Percentiles rank a stretch among this genome's conserved stretches.
These are phyloP conservation scores for Rhopalosiphum padi DNA, from an alignment of 1,140 invertebrate genomes.

Conservation along the genomic window DNA sequence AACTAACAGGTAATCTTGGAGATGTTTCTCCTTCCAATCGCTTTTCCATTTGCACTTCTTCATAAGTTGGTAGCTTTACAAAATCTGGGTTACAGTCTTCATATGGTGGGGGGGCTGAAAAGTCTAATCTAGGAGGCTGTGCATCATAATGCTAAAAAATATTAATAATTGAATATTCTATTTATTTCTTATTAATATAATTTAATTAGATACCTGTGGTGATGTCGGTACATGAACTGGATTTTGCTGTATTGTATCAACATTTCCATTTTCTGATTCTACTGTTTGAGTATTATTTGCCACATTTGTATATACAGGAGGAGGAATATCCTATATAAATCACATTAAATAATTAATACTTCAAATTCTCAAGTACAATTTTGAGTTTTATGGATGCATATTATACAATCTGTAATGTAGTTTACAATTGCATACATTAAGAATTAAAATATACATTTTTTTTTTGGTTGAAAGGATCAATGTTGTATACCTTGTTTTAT, in stretches of 20 bases:
- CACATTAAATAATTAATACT: neutral
- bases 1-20: conserved; percentile 54
- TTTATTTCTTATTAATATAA: neutral
- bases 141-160: conserved; percentile 66
- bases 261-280: conserved; percentile 36
- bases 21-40: conserved; percentile 72
- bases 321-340: conserved; percentile 47
- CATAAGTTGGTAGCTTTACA: conserved; percentile 86
- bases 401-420: too few relatives aligned
- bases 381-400: neutral
- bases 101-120: conserved; percentile 85
- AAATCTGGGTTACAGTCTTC: conserved; percentile 67
- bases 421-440: too few relatives aligned
- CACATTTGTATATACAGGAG: conserved; percentile 35
- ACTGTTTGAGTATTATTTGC: neutral
- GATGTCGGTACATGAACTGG: neutral
- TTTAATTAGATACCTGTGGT: neutral
- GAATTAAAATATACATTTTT: neutral
- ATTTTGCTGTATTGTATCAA: conserved; percentile 8
- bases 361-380: neutral
- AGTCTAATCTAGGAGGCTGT: conserved; percentile 80
- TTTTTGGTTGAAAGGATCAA: neutral
- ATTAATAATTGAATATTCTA: neutral
- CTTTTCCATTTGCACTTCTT: conserved; percentile 87
- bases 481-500: neutral